Evolutionary conservation across 2,113 vertebrate genomes (phyloP).

Genomic region (Onychorhynchus coronatus): DNA sequence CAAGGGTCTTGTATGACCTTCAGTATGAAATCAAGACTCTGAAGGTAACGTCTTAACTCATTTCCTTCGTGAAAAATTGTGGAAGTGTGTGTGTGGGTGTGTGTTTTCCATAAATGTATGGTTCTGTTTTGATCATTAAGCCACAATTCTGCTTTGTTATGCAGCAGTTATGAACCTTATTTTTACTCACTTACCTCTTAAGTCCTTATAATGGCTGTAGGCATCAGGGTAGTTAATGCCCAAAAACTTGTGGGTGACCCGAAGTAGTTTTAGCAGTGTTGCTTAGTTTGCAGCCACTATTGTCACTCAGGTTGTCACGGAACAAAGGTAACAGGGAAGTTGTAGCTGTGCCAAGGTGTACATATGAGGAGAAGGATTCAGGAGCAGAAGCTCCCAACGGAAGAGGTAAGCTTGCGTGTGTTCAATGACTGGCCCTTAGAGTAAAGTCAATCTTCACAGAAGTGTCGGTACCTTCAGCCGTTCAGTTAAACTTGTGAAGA

Average conservation of each 20-base stretch:
- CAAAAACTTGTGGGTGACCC: not conserved
- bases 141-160: not conserved
- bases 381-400: not conserved
- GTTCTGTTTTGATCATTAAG: not conserved
- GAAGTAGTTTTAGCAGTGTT: not conserved
- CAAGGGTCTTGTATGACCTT: conserved; percentile 77
- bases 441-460: not conserved
- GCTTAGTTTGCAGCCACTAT: not conserved
- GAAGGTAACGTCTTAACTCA: conserved; percentile 73
- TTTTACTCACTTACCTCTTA: not conserved
- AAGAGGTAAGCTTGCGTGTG: not conserved
- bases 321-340: not conserved
- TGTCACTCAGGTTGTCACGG: not conserved
- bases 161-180: not conserved
- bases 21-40: conserved; percentile 75
- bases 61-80: not conserved
- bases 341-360: not conserved
- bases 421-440: not conserved
- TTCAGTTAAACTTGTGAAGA: not conserved
- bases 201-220: not conserved
- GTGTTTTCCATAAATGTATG: not conserved
- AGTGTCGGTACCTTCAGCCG: not conserved
- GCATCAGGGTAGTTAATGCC: not conserved
- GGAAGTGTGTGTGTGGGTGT: not conserved
- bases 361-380: not conserved